A percentile compares a stretch with the other conserved stretches of the same genome.
These are phyloP conservation scores for Sanderia malayensis DNA, from an alignment of 30 jellyfish, hydroid and myxozoan species.

Conservation along the genomic window DNA sequence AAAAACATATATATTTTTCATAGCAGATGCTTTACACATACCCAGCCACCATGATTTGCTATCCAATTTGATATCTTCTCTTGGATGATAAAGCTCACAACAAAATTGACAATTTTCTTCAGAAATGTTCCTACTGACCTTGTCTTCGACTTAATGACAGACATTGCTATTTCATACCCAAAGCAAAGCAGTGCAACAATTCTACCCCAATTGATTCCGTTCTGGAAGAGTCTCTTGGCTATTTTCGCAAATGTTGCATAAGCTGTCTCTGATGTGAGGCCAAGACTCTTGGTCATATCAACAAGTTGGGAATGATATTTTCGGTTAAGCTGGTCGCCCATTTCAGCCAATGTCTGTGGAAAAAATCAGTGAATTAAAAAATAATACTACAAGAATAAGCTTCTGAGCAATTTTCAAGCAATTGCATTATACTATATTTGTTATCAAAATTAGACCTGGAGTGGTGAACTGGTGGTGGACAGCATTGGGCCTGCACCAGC, in stretches of 20 bases:
- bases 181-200: constrained; percentile 76
- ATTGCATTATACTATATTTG: too few species aligned
- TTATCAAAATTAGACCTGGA: too few species aligned
- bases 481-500: too few species aligned
- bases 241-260: constrained; percentile 72
- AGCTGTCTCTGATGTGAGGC: constrained; percentile 80
- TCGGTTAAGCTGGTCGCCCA: constrained; percentile 59
- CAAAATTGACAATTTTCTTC: constrained; percentile 53
- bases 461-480: too few species aligned
- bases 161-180: constrained; percentile 92
- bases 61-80: constrained; percentile 89
- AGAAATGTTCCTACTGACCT: constrained; percentile 60
- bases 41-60: constrained; percentile 92
- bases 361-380: too few species aligned
- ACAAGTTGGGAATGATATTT: constrained; percentile 51
- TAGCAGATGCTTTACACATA: constrained; percentile 11
- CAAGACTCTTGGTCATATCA: constrained; percentile 53
- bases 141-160: constrained; percentile 59
- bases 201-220: constrained; percentile 94
- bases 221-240: constrained; percentile 65
- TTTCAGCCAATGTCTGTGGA: constrained; percentile 58
- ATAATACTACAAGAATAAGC: too few species aligned
- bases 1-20: neutral
- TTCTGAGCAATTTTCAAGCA: too few species aligned
- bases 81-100: constrained; percentile 63